Percentiles rank a stretch among this genome's conserved stretches.
Conservation (phyloP, 2,888 invertebrate species). For the Lagria hirta region DNA sequence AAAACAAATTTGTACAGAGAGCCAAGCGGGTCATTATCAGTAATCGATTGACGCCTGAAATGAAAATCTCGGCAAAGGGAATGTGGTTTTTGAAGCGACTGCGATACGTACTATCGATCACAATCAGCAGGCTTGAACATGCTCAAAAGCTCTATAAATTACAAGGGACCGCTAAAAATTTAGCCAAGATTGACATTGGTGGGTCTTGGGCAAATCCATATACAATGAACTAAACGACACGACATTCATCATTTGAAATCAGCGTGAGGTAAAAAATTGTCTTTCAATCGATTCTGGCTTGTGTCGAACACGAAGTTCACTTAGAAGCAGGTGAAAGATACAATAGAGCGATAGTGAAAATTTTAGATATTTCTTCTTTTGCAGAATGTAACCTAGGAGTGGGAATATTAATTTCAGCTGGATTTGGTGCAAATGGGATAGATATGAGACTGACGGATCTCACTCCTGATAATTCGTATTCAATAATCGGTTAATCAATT, state of each 20-base stretch:
- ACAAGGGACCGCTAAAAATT: conserved; percentile 14
- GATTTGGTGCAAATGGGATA: conserved; percentile 15
- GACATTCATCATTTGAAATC: conserved; percentile 30
- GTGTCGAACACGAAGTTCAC: no score
- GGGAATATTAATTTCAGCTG: no score
- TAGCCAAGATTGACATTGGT: conserved; percentile 26
- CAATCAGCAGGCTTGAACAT: conserved; percentile 30
- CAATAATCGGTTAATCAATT: conserved; percentile 34
- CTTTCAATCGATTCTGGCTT: conserved; percentile 2
- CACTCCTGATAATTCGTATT: conserved; percentile 25
- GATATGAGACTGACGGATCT: conserved; percentile 26
- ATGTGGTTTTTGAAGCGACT: conserved; percentile 16
- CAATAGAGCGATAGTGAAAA: no score
- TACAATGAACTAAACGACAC: conserved; percentile 27
- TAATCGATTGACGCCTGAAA: conserved; percentile 14
- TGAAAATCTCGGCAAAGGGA: conserved; percentile 15
- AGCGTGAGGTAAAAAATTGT: conserved; percentile 2
- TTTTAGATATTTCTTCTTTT: no score
- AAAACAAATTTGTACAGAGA: conserved; percentile 21
- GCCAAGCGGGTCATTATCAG: conserved; percentile 20
- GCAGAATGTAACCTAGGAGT: no score
- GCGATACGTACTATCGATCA: conserved; percentile 32
- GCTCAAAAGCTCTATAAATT: conserved; percentile 33
- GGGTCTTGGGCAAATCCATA: conserved; percentile 27
- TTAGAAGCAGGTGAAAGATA: no score